Evolutionary conservation across 2,888 invertebrate genomes (phyloP).

Genomic region (Ophioninae sp.): DNA sequence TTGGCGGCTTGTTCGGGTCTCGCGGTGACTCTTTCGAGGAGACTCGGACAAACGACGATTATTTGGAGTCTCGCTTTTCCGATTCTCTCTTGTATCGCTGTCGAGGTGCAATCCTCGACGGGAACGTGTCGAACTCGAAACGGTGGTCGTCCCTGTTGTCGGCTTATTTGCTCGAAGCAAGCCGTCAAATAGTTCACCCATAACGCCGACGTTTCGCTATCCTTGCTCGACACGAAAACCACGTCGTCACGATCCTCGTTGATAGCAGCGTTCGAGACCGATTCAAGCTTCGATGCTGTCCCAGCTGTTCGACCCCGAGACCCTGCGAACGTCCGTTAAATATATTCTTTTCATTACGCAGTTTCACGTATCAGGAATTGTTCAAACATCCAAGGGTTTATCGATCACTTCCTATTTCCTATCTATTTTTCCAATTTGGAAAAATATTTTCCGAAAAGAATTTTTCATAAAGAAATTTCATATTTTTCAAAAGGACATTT

Average conservation of each 20-base stretch:
- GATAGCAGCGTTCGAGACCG: conserved; percentile 41
- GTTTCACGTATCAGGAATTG: not conserved
- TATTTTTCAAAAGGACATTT: no score
- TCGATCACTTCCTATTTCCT: not conserved
- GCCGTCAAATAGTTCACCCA: conserved; percentile 92
- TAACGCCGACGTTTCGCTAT: conserved; percentile 89
- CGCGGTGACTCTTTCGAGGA: conserved; percentile 85
- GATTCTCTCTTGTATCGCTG: conserved; percentile 83
- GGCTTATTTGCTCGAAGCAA: conserved; percentile 92
- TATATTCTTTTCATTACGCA: not conserved
- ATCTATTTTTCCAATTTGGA: no score
- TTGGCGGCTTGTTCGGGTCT: conserved; percentile 82
- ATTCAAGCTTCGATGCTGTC: conserved; percentile 53
- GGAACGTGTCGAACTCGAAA: conserved; percentile 89
- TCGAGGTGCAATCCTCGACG: conserved; percentile 85
- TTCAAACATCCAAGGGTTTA: not conserved
- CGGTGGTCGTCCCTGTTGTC: conserved; percentile 89
- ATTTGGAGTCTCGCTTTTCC: conserved; percentile 89
- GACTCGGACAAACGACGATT: conserved; percentile 89
- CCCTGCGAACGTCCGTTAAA: conserved; percentile 39
- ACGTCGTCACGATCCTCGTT: conserved; percentile 89
- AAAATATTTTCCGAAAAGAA: no score
- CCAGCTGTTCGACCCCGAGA: conserved; percentile 57
- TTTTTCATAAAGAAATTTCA: no score
- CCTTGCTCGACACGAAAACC: conserved; percentile 89